Evolutionary conservation across 2,113 vertebrate genomes (phyloP).

Genomic region (Sinocyclocheilus grahami): DNA sequence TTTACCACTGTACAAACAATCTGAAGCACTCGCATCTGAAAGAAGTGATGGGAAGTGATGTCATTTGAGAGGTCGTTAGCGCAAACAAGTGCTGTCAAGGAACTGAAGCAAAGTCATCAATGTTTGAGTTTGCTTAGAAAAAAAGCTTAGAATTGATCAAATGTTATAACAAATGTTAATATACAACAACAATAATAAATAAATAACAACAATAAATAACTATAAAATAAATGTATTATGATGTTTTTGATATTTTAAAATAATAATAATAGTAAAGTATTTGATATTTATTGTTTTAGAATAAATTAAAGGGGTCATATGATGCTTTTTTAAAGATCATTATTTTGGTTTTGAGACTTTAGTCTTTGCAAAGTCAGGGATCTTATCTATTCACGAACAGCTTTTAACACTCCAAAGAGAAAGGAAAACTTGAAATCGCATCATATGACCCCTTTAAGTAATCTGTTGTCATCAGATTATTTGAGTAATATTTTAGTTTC

Average conservation of each 20-base stretch:
- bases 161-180: background rate
- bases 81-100: background rate
- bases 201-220: background rate
- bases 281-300: background rate
- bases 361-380: too few relatives aligned
- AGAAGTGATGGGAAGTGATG: slow-evolving; percentile 16
- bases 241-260: too few relatives aligned
- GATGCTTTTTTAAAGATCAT: too few relatives aligned
- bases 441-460: too few relatives aligned
- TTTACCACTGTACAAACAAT: background rate
- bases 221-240: background rate
- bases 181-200: background rate
- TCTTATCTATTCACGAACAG: too few relatives aligned
- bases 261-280: too few relatives aligned
- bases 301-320: background rate
- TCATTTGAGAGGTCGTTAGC: background rate
- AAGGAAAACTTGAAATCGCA: too few relatives aligned
- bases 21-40: background rate
- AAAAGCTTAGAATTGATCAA: background rate
- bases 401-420: too few relatives aligned
- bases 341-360: too few relatives aligned
- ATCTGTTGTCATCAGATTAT: too few relatives aligned
- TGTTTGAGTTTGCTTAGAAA: background rate
- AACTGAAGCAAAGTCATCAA: background rate
- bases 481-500: too few relatives aligned